phyloP scores from a whole-genome alignment of 2,888 invertebrate species.

The Venusia cambrica region DNA sequence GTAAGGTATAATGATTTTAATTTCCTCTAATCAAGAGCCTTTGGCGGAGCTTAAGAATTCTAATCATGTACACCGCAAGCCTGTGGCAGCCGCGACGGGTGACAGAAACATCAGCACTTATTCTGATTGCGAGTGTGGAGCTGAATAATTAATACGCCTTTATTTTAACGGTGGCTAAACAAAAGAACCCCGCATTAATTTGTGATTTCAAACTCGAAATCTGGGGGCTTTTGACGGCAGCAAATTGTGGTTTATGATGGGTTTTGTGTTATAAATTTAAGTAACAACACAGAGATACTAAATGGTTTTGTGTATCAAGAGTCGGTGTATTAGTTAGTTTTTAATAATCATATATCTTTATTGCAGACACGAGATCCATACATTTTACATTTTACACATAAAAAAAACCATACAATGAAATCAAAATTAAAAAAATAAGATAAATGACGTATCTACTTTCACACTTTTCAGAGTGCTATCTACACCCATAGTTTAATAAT shows the following conservation, averaged over 20 bases:
- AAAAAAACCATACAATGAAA: no score
- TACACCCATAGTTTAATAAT: no score
- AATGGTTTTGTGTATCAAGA: no score
- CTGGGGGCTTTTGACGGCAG: slow-evolving; percentile 35
- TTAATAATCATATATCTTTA: no score
- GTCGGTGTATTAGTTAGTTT: no score
- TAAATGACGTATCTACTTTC: no score
- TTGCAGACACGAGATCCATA: no score
- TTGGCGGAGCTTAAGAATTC: slow-evolving; percentile 80
- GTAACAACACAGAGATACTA: no score
- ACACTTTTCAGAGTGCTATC: no score
- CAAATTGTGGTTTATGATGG: slow-evolving; percentile 25
- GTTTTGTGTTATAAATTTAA: slow-evolving; percentile 15
- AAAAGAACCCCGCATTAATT: slow-evolving; percentile 65
- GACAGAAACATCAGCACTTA: slow-evolving; percentile 81
- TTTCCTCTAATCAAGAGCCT: slow-evolving; percentile 81
- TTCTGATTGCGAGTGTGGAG: slow-evolving; percentile 81
- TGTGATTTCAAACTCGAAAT: slow-evolving; percentile 55
- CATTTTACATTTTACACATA: no score
- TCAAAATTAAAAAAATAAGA: no score
- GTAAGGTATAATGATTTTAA: slow-evolving; percentile 79
- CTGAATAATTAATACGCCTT: slow-evolving; percentile 80
- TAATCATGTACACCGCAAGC: slow-evolving; percentile 74
- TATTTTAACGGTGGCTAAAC: slow-evolving; percentile 66
- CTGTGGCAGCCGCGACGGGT: slow-evolving; percentile 56